Evolutionary conservation across 2,113 vertebrate genomes (phyloP).

Genomic region (Hippotragus niger): DNA sequence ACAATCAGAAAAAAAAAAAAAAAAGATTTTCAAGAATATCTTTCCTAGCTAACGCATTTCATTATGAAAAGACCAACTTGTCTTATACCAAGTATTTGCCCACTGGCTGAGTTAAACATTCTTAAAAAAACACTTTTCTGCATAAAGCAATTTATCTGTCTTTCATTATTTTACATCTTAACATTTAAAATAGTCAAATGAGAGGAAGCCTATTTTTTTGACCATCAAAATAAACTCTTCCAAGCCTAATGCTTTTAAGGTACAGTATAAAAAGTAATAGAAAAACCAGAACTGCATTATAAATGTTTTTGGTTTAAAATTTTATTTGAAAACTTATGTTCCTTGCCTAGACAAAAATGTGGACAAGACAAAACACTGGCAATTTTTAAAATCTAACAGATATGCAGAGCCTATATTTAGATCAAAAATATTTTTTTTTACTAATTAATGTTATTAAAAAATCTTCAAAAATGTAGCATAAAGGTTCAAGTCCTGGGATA

Average conservation of each 20-base stretch:
- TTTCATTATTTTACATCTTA: slow-evolving; percentile 78
- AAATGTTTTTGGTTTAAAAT: slow-evolving; percentile 83
- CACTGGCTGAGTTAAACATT: slow-evolving; percentile 74
- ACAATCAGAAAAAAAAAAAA: slow-evolving; percentile 62
- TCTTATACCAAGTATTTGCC: slow-evolving; percentile 70
- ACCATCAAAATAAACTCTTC: slow-evolving; percentile 85
- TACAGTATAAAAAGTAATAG: slow-evolving; percentile 83
- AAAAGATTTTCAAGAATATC: slow-evolving; percentile 61
- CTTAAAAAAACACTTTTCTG: slow-evolving; percentile 74
- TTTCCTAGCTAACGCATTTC: slow-evolving; percentile 67
- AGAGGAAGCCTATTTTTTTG: slow-evolving; percentile 78
- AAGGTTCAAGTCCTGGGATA: slow-evolving; percentile 64
- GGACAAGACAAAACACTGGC: slow-evolving; percentile 54
- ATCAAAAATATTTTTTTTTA: slow-evolving; percentile 71
- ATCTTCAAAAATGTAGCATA: slow-evolving; percentile 69
- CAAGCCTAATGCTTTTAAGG: slow-evolving; percentile 76
- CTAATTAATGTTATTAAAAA: slow-evolving; percentile 67
- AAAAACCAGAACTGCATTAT: slow-evolving; percentile 81
- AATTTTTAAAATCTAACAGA: slow-evolving; percentile 65
- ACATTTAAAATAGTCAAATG: slow-evolving; percentile 81
- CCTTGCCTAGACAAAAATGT: slow-evolving; percentile 74
- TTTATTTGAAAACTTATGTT: slow-evolving; percentile 76
- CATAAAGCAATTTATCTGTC: slow-evolving; percentile 76
- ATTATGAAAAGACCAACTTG: slow-evolving; percentile 67
- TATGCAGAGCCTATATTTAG: slow-evolving; percentile 69